Base-by-base conservation (phyloP, 2,113 vertebrate species). In the Hippocampus abdominalis region DNA sequence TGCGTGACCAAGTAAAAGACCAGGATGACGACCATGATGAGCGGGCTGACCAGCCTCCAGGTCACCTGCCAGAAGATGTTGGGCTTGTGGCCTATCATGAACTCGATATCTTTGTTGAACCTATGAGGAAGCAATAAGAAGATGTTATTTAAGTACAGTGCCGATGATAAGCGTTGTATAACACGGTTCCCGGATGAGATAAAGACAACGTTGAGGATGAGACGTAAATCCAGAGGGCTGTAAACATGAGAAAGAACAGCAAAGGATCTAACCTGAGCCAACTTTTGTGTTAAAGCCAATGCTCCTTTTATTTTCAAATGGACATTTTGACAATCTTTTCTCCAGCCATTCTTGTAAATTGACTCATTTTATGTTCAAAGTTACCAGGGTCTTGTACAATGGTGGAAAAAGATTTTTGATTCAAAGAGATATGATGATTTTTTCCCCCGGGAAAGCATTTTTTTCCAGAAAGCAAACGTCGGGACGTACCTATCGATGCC, bases 1-100 rank as follows among this genome's bases (percentile, higher is more conserved):
- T 93, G 88, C 13, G 94, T 91, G 69, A 95, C 93, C 29, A 98
- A 92, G 88, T 94, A 98, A 85, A 95, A 96, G 0, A 98, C 2
- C 73, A 98, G 90, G 81, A 99, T 97, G 73, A 94, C 29, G 70
- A 97, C 48, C 93, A 99, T 96, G 49, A 98, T 92, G 68, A 98
- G 78, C 0, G 97, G 97, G 70, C 97, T 99, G 69, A 98, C 0
- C 25, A 94, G 25, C 66, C 97, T 93, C 97, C 96, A 99, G 0
- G 91, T 94, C 57, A 76, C 60, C 78, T 98, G 97, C 97, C 97
- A 99, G 93, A 99, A 98, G 62, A 98, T 87, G 70, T 96, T 98
- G 25, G 97, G 97, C 74, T 96, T 97, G 88, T 98, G 96, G 67
- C 97, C 97, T 2, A 94, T 86, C 96, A 99, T 99, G 78, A 96